A percentile compares a stretch with the other conserved stretches of the same genome.
Evolutionary conservation across 92 coral and sea anemone species (phyloP).

Genomic region (Galaxea fascicularis): DNA sequence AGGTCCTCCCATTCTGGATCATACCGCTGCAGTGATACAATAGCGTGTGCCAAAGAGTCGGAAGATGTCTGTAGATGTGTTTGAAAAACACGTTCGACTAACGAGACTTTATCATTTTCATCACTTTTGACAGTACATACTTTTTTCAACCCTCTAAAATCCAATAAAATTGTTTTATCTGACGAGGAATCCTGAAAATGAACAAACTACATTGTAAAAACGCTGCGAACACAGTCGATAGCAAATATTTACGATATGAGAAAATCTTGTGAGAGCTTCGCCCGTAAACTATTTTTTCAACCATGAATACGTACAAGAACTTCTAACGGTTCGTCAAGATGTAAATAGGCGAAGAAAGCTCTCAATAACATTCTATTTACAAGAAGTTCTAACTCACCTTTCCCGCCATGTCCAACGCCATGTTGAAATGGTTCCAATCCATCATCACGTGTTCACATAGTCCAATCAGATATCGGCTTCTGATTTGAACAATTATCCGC

Average conservation of each 20-base stretch:
- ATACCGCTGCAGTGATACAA: constrained; percentile 54
- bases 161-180: constrained; percentile 29
- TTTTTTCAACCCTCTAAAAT: constrained; percentile 39
- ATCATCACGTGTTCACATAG: background rate
- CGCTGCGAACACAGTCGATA: no score
- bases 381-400: no score
- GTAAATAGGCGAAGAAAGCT: constrained; percentile 17
- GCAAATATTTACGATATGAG: no score
- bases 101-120: constrained; percentile 33
- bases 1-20: constrained; percentile 58
- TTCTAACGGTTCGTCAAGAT: constrained; percentile 13
- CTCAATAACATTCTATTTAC: constrained; percentile 6
- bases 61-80: constrained; percentile 35
- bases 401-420: constrained; percentile 21
- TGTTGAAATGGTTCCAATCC: constrained; percentile 21
- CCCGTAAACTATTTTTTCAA: no score
- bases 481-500: no score
- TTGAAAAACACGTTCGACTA: constrained; percentile 46
- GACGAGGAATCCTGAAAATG: constrained; percentile 40
- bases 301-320: constrained; percentile 27
- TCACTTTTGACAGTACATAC: constrained; percentile 18
- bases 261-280: no score
- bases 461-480: constrained; percentile 28
- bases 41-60: constrained; percentile 28
- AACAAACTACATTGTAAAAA: no score